Conservation (phyloP, 2,113 vertebrate genomes). For the Takifugu flavidus region DNA sequence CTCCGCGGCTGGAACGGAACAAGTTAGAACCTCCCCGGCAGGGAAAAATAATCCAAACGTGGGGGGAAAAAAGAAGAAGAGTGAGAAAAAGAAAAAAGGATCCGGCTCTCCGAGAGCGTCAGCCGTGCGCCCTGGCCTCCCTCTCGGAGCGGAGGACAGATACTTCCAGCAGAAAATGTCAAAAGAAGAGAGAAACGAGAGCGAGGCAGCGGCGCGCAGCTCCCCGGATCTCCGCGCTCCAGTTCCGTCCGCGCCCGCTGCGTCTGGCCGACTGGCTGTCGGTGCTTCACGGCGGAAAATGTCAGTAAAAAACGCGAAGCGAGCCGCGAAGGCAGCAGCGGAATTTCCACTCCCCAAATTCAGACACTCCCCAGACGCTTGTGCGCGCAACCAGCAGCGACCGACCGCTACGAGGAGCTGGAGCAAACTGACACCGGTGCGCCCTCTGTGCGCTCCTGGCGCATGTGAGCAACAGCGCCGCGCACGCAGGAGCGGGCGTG, state of each 20-base stretch:
- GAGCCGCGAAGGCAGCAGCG: constrained; percentile 33
- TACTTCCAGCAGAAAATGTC: background rate
- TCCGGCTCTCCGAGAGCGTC: constrained; percentile 11
- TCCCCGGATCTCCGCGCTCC: constrained; percentile 7
- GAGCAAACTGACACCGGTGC: constrained; percentile 53
- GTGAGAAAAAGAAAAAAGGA: background rate
- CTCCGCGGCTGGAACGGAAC: constrained; percentile 74
- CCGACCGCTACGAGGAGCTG: constrained; percentile 31
- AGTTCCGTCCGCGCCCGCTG: constrained; percentile 16
- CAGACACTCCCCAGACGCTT: constrained; percentile 25
- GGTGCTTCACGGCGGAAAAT: constrained; percentile 14
- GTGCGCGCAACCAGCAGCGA: constrained; percentile 31
- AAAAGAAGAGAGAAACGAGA: background rate
- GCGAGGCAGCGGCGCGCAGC: background rate
- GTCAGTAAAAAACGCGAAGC: constrained; percentile 25
- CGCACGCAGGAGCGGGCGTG: constrained; percentile 28
- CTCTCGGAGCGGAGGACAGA: background rate
- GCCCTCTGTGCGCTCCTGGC: constrained; percentile 50
- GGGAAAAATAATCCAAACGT: constrained; percentile 62
- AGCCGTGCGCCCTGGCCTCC: background rate
- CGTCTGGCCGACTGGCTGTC: constrained; percentile 24
- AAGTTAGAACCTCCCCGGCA: constrained; percentile 75
- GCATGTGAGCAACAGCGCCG: constrained; percentile 7
- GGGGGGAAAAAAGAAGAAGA: background rate
- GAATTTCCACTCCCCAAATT: constrained; percentile 57